phyloP scores from a whole-genome alignment of 2,888 invertebrate genomes.

The Linnaemya tessellans region DNA sequence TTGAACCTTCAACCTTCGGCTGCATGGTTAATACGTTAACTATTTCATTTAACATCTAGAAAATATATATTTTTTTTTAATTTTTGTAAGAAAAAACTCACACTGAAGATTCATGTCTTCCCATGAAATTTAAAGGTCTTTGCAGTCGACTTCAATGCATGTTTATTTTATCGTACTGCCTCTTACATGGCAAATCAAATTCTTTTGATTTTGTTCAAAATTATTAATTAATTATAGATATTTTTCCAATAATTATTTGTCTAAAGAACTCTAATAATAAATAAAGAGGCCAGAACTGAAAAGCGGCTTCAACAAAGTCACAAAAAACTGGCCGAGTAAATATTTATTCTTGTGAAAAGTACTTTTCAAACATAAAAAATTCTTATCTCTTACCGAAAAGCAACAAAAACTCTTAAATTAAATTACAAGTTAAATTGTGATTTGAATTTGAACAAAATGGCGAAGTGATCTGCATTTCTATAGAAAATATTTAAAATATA shows the following conservation, averaged over 20 bases:
- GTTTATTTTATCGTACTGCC: not conserved
- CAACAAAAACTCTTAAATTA: not conserved
- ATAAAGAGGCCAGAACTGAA: not conserved
- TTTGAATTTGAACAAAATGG: not conserved
- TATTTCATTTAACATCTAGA: too few species aligned
- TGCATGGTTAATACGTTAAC: too few species aligned
- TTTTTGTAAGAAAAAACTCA: too few species aligned
- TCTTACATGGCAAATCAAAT: not conserved
- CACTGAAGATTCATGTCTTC: too few species aligned
- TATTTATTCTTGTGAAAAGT: constrained; percentile 10
- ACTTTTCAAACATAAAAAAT: not conserved
- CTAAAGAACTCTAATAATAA: not conserved
- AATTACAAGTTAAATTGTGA: constrained; percentile 25
- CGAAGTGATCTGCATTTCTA: not conserved
- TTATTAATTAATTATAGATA: constrained; percentile 15
- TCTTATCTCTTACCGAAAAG: constrained; percentile 6
- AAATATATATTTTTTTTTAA: too few species aligned
- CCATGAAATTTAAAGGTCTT: not conserved
- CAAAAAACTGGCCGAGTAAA: constrained; percentile 19
- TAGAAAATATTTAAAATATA: not conserved
- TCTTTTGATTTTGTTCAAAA: not conserved
- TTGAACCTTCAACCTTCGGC: too few species aligned
- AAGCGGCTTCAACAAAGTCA: constrained; percentile 36
- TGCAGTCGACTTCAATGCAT: not conserved
- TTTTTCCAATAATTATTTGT: constrained; percentile 37